phyloP scores from a whole-genome alignment of 2,888 invertebrate species.

The Boloria selene region DNA sequence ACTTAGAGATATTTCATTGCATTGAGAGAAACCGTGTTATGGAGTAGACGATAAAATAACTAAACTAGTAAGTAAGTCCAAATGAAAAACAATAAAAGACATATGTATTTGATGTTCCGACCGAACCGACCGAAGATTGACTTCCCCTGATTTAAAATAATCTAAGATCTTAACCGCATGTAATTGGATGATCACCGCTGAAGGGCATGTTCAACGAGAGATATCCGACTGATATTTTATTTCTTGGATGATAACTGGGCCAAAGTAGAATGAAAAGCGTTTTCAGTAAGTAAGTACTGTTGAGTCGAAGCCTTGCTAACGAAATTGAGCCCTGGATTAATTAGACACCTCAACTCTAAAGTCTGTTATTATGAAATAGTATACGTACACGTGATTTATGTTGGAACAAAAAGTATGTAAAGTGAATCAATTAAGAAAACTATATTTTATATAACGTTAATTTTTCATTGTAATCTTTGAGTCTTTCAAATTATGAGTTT shows the following conservation, averaged over 20 bases:
- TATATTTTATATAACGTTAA: too few species aligned
- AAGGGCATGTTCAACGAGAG: constrained; percentile 48
- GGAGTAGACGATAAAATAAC: too few species aligned
- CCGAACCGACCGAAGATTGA: neutral
- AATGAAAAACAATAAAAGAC: too few species aligned
- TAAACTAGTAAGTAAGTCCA: too few species aligned
- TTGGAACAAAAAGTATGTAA: too few species aligned
- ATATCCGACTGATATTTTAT: constrained; percentile 42
- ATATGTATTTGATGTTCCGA: too few species aligned
- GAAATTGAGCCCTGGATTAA: neutral
- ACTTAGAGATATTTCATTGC: too few species aligned
- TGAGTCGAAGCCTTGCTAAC: neutral
- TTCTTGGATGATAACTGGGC: constrained; percentile 19
- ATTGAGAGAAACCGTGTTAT: too few species aligned
- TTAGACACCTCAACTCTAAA: neutral
- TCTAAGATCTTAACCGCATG: constrained; percentile 30
- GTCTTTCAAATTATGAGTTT: too few species aligned
- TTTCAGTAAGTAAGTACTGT: constrained; percentile 2
- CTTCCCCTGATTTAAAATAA: constrained; percentile 38
- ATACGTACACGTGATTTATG: too few species aligned
- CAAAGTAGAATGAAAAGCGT: constrained; percentile 1
- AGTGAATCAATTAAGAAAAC: too few species aligned
- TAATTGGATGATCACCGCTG: constrained; percentile 50
- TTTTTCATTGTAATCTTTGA: too few species aligned
- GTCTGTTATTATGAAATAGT: neutral